phyloP scores from a whole-genome alignment of 2,888 invertebrate species.

The Folsomia manolachei region DNA sequence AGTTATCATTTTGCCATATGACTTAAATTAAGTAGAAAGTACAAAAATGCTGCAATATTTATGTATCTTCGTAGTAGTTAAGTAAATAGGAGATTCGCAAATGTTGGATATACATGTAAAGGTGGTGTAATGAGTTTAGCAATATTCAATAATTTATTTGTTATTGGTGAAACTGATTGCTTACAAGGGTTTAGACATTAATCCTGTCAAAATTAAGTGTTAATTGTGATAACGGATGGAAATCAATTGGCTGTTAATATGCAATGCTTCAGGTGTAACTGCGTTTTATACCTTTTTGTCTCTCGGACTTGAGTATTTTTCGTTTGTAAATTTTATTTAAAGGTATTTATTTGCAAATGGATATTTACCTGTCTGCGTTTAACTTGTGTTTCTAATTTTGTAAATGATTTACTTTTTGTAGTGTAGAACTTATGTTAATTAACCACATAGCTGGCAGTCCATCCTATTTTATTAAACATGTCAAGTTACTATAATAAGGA shows the following conservation, averaged over 20 bases:
- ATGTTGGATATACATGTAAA: background rate
- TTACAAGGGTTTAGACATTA: background rate
- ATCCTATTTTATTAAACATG: background rate
- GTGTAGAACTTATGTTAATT: background rate
- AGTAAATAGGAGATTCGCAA: no score
- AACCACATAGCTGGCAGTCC: background rate
- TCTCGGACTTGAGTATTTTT: background rate
- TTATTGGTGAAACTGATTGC: no score
- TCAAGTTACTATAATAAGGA: no score
- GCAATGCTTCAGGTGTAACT: no score
- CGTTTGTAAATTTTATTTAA: background rate
- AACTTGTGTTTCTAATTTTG: background rate
- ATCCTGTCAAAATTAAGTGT: background rate
- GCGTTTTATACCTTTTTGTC: background rate
- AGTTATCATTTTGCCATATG: background rate
- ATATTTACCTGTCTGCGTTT: no score
- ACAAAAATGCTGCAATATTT: conserved; percentile 35
- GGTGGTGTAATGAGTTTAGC: background rate
- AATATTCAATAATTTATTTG: background rate
- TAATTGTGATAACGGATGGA: background rate
- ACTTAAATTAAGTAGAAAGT: conserved; percentile 26
- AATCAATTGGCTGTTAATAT: background rate
- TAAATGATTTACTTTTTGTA: background rate
- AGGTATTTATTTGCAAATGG: background rate
- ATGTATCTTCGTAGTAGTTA: no score